Evolutionary conservation across 2,797 vertebrate species (phyloP).

Genomic region (Scolopax bukidnonensis): DNA sequence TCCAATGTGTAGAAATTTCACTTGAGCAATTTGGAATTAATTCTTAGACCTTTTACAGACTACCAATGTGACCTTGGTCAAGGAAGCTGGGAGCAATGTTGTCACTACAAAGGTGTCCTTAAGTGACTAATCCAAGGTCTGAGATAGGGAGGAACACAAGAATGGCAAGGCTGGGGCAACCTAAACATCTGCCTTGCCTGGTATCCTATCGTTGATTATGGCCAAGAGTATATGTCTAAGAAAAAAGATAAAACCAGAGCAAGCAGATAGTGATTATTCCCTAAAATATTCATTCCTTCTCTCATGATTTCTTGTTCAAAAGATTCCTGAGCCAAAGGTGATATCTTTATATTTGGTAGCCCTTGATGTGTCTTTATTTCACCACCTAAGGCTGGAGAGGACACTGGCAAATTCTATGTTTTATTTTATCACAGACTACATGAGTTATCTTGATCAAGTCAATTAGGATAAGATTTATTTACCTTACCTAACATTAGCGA

Average conservation of each 20-base stretch:
- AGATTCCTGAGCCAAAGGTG: neutral
- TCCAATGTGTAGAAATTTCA: neutral
- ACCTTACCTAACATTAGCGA: neutral
- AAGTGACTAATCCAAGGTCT: neutral
- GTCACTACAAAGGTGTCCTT: neutral
- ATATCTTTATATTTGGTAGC: neutral
- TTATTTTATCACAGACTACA: neutral
- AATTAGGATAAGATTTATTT: neutral
- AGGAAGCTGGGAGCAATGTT: neutral
- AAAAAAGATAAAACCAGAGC: neutral
- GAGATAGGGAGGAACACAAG: neutral
- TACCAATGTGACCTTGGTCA: neutral
- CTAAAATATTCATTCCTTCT: neutral
- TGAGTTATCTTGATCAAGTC: neutral
- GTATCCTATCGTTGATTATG: neutral
- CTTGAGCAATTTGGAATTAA: neutral
- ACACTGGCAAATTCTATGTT: neutral
- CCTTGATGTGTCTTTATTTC: neutral
- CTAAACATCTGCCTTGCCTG: neutral
- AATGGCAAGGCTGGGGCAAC: neutral
- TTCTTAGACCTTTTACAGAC: neutral
- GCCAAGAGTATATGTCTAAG: neutral
- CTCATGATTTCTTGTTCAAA: neutral
- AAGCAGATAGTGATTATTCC: neutral
- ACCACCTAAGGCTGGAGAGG: neutral